Base-by-base conservation (phyloP, 2,113 vertebrate genomes). In the Tichodroma muraria region DNA sequence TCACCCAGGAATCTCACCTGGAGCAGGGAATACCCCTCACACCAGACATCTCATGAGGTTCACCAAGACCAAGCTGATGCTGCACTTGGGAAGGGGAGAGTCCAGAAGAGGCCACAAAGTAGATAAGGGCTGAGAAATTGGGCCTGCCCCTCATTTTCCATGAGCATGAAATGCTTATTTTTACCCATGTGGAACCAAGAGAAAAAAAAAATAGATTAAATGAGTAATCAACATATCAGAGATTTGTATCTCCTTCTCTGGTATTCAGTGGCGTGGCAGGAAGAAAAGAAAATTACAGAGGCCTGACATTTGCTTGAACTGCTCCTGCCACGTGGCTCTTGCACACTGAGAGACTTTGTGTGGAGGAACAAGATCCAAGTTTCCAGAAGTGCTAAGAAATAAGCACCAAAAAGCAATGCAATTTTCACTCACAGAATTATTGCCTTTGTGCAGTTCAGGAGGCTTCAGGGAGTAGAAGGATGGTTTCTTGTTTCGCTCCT, bases 361-460 rank as follows among this genome's bases (percentile, higher is more conserved):
- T 22, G 25, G 38, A 85, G 52, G 30, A 65, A 40, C 5, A 60
- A 8, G 3, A 64, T 52, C 21, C 65, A 82, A 69, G 65, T 85
- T 94, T 94, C 84, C 87, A 89, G 79, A 89, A 91, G 70, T 72
- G 81, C 47, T 82, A 88, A 85, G 93, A 88, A 93, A 80, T 71
- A 66, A 76, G 47, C 63, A 89, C 35, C 79, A 93, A 52, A 81
- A 77, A 73, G 31, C 7, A 1, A 42, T n/a, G 17, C 10, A 35
- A 77, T 85, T 87, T 85, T 96, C 70, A 85, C 19, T 28, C 45
- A 35, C 70, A 80, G 53, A 87, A 82, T 93, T 71, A 81, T 15
- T 87, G 80, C 84, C 42, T 90, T 91, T 91, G 80, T 92, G 66
- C 45, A 54, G 33, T 31, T 85, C 56, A 86, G 78, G 44, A 92